Conservation (phyloP, 2,113 vertebrate genomes). For the Phrynosoma blainvillii region DNA sequence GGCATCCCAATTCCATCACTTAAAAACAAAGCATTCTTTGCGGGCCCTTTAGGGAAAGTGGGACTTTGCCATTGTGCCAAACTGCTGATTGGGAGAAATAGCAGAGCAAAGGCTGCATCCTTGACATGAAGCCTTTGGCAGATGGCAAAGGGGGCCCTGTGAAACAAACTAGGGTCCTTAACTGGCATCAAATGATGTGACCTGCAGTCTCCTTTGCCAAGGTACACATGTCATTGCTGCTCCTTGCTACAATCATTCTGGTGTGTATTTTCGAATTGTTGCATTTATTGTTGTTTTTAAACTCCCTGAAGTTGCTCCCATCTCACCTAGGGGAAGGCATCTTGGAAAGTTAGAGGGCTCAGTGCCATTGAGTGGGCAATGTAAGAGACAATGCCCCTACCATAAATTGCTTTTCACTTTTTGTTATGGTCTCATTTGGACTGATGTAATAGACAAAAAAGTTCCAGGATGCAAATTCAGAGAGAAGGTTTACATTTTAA, state of each 20-base stretch:
- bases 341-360: neutral
- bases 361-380: neutral
- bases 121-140: slow-evolving; percentile 44
- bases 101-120: neutral
- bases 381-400: neutral
- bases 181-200: neutral
- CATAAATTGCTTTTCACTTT: neutral
- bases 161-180: neutral
- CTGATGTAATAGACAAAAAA: neutral
- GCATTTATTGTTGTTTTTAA: neutral
- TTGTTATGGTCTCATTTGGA: neutral
- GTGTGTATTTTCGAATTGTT: neutral
- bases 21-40: neutral
- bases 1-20: neutral
- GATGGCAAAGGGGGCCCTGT: neutral
- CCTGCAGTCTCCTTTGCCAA: neutral
- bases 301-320: neutral
- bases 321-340: too few species aligned
- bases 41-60: neutral
- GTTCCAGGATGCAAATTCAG: neutral
- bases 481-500: neutral
- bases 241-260: slow-evolving; percentile 21
- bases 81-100: slow-evolving; percentile 16
- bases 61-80: slow-evolving; percentile 5
- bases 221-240: neutral